Percentiles rank a stretch among this genome's conserved stretches.
phyloP scores from a whole-genome alignment of 2,888 invertebrate species.

The Unio pictorum region DNA sequence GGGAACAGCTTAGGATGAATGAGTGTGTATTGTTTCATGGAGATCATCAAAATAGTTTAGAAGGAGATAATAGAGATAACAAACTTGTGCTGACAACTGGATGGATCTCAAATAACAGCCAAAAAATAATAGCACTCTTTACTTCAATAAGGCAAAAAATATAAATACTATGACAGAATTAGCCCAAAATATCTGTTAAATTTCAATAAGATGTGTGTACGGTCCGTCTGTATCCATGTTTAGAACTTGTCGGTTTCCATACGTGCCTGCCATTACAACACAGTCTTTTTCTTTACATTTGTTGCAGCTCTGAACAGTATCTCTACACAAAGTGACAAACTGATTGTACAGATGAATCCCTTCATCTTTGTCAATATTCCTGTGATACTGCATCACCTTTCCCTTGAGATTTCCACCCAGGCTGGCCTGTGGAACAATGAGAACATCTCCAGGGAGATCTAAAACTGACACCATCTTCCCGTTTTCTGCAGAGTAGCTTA shows the following conservation, averaged over 20 bases:
- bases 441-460: conserved; percentile 71
- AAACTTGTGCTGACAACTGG: too few relatives aligned
- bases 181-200: conserved; percentile 16
- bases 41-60: too few relatives aligned
- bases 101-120: too few relatives aligned
- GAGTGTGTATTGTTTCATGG: too few relatives aligned
- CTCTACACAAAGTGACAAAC: conserved; percentile 52
- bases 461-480: conserved; percentile 63
- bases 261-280: conserved; percentile 67
- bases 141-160: too few relatives aligned
- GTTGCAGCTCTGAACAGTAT: conserved; percentile 29
- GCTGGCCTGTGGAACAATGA: conserved; percentile 73
- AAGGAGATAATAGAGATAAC: too few relatives aligned
- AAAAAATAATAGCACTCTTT: too few relatives aligned
- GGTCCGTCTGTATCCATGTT: conserved; percentile 71
- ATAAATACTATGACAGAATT: too few relatives aligned
- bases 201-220: conserved; percentile 68
- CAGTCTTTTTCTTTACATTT: conserved; percentile 42
- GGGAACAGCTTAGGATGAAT: too few relatives aligned
- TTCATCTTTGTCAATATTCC: conserved; percentile 69
- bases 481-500: conserved; percentile 56
- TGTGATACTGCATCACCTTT: conserved; percentile 72
- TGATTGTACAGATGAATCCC: conserved; percentile 67
- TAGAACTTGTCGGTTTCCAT: conserved; percentile 72
- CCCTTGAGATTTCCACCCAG: conserved; percentile 72